Base-by-base conservation (phyloP, 1,140 invertebrate genomes). In the Habropoda laboriosa region DNA sequence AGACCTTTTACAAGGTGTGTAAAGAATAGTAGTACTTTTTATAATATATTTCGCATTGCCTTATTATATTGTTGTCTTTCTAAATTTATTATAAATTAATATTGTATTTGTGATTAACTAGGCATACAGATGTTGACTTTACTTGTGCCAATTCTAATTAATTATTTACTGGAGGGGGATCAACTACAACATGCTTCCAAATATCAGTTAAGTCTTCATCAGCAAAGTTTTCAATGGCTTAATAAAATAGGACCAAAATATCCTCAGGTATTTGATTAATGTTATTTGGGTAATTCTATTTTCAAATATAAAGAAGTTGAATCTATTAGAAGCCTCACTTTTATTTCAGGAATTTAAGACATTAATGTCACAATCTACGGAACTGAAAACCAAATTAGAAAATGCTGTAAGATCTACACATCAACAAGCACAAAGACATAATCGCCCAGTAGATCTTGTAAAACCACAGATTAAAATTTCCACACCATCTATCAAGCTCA, bases 181-280 rank as follows among this genome's bases (percentile, higher is more conserved):
- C 94, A 94, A 82, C 88, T 96, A 40, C 92, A 94, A 63, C 93
- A 94, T 40, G 94, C 95, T 49, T 94, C 95, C 64, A 94, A 96
- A 86, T 95, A 95, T 87, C 94, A 94, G 60, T 92, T 94, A 30
- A 93, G 94, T 67, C 93, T 99, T 24, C 98, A 99, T 92, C 97
- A 98, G 78, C 95, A 97, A 87, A 96, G 97, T 80, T 94, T 99
- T 79, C 95, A 97, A 84, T 97, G 96, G 95, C 94, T 99, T 18
- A 98, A 97, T 92, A 96, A 96, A 90, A 96, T 99, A 89, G 98
- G 98, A 42, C 97, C 97, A 3, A 97, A 97, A 90, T 97, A 98
- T 94, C 97, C 97, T 79, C 96, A 97, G 94, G 96, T 96, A 94
- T 83, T 68, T 66, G 70, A 72, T 53, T 73, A 12, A 13, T 70